These are phyloP conservation scores for Liposcelis brunnea DNA, from an alignment of 2,888 invertebrate species.

Conservation along the genomic window DNA sequence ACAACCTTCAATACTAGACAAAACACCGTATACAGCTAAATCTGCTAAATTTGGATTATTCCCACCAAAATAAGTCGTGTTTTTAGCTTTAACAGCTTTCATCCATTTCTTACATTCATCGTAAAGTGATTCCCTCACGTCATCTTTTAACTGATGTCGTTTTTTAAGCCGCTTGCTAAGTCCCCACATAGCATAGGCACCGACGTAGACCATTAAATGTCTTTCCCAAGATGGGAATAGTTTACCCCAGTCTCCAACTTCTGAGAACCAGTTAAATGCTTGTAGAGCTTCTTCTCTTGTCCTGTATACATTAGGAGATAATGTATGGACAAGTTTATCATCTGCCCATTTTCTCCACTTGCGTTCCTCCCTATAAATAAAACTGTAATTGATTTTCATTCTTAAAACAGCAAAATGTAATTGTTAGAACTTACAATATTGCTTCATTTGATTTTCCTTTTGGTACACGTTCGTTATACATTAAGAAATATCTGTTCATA, in stretches of 20 bases:
- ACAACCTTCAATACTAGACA: conserved; percentile 88
- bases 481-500: conserved; percentile 74
- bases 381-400: conserved; percentile 5
- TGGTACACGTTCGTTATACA: conserved; percentile 47
- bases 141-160: conserved; percentile 67
- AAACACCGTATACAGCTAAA: conserved; percentile 74
- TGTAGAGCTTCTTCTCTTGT: conserved; percentile 67
- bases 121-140: conserved; percentile 78
- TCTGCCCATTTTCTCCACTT: conserved; percentile 96
- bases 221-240: conserved; percentile 78
- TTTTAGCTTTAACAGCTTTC: conserved; percentile 45
- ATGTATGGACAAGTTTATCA: conserved; percentile 68
- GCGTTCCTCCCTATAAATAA: conserved; percentile 59
- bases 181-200: conserved; percentile 85
- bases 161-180: conserved; percentile 78
- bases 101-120: conserved; percentile 75
- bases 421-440: conserved; percentile 21
- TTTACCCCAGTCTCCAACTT: conserved; percentile 81
- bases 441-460: conserved; percentile 23
- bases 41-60: conserved; percentile 78
- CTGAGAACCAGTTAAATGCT: conserved; percentile 87
- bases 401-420: conserved; percentile 1
- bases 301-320: conserved; percentile 95
- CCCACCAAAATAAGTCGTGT: conserved; percentile 72
- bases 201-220: conserved; percentile 72